Evolutionary conservation across 1,140 invertebrate species (phyloP), one percentile per base, ranked within the genome.

Genomic region (Hyphantria cunea): DNA sequence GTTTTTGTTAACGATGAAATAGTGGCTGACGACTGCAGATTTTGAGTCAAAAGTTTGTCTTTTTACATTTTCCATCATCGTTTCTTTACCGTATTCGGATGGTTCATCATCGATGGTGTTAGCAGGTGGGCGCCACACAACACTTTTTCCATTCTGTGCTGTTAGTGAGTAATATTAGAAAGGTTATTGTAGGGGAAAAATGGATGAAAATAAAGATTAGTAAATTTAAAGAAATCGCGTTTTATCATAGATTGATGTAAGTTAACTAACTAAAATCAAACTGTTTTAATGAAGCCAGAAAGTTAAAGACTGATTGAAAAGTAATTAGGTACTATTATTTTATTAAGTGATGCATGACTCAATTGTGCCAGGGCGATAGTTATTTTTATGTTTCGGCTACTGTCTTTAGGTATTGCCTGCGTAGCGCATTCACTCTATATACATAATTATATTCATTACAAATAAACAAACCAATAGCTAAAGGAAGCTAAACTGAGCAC

Each of bases 61-160:
- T 66, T 48, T 66, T 41, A 54, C 52, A 54, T 41, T 42, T 63
- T 58, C 37, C 45, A 49, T 25, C n/a, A 17, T 17, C 6, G 37
- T 13, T 33, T 41, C 50, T 6, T 14, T 13, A 25, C 12, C 56
- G 55, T 52, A 44, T 61, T 84, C 76, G 49, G 77, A 78, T 60
- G 78, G 78, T 77, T 90, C 89, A 64, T 91, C 88, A 70, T 90
- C 88, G 55, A 82, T 80, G 44, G 82, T 82, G 76, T 86, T 91
- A 58, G 81, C 78, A 68, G 93, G 93, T 68, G 93, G 92, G 59
- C 93, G 93, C 94, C 94, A 94, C 75, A 93, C 91, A 86, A 94
- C 91, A 80, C 91, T 93, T 89, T 92, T 92, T 44, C 92, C 84
- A 82, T 86, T 89, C 84, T 91, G 90, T 64, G 74, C 91, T 92